Conservation (phyloP, 2,888 invertebrate species). For the Cabera pusaria region DNA sequence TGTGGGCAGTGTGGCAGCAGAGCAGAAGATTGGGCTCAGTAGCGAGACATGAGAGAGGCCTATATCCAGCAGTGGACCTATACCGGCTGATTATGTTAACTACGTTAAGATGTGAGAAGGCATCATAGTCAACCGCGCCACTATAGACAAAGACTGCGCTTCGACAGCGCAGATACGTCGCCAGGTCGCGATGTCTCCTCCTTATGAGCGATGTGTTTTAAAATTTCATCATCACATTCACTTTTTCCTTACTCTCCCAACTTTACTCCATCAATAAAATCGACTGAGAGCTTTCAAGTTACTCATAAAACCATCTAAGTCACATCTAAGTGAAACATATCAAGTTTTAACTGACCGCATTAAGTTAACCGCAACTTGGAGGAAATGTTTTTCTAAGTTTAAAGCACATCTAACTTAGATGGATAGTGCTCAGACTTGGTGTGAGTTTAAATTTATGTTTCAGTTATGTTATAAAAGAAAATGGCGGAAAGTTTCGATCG, state of each 20-base stretch:
- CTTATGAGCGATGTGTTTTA: too few species aligned
- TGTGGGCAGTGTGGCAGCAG: too few species aligned
- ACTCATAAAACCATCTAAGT: slow-evolving; percentile 49
- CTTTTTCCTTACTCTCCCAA: slow-evolving; percentile 6
- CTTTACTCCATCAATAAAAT: slow-evolving; percentile 23
- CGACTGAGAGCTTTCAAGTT: slow-evolving; percentile 9
- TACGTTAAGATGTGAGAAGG: too few species aligned
- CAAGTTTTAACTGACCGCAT: slow-evolving; percentile 57
- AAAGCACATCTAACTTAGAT: slow-evolving; percentile 63
- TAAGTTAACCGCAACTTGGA: slow-evolving; percentile 50
- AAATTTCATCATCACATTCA: too few species aligned
- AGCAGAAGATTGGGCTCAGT: too few species aligned
- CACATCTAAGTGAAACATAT: slow-evolving; percentile 57
- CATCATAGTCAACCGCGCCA: too few species aligned
- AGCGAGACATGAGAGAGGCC: too few species aligned
- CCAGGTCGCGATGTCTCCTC: too few species aligned
- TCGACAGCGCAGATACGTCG: too few species aligned
- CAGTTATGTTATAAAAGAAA: slow-evolving; percentile 21
- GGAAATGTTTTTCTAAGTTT: slow-evolving; percentile 52
- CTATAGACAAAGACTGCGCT: too few species aligned
- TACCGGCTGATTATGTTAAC: too few species aligned
- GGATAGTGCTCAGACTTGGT: slow-evolving; percentile 56
- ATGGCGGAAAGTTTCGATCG: slow-evolving; percentile 31
- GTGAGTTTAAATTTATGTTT: slow-evolving; percentile 38
- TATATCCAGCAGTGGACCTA: too few species aligned